Evolutionary conservation across 1,140 invertebrate species (phyloP).

Genomic region (Platyscapa corneri): DNA sequence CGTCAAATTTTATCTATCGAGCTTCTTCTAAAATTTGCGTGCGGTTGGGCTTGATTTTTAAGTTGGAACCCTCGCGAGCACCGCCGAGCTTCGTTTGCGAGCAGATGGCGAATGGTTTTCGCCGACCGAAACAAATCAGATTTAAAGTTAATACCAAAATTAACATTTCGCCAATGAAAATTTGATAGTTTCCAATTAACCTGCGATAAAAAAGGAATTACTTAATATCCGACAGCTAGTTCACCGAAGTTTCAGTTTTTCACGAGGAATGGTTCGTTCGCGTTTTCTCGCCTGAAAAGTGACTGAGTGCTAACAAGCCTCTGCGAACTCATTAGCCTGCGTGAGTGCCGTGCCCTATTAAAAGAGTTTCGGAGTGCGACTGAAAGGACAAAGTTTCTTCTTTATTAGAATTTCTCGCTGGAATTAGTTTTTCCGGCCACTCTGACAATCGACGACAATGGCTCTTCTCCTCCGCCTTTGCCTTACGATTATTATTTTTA

Average conservation of each 20-base stretch:
- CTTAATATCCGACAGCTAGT: neutral
- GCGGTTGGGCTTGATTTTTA: too few species aligned
- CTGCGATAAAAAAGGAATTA: neutral
- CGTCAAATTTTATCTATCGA: slow-evolving; percentile 11
- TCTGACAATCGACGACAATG: slow-evolving; percentile 21
- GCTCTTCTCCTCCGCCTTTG: neutral
- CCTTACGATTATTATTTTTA: neutral
- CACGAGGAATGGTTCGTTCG: neutral
- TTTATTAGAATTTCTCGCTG: slow-evolving; percentile 17
- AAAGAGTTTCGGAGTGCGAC: neutral
- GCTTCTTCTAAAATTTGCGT: neutral
- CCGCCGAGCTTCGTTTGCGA: too few species aligned
- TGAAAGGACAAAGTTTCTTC: slow-evolving; percentile 32
- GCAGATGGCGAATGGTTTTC: too few species aligned
- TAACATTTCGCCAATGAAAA: neutral
- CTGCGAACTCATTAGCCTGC: slow-evolving; percentile 47
- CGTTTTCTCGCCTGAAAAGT: slow-evolving; percentile 9
- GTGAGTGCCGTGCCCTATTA: neutral
- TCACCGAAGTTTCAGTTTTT: slow-evolving; percentile 32
- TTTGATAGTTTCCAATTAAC: slow-evolving; percentile 7
- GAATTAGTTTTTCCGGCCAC: slow-evolving; percentile 41
- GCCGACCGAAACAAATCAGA: too few species aligned
- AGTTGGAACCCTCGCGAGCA: too few species aligned
- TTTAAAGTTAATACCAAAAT: too few species aligned
- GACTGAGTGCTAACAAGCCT: slow-evolving; percentile 37